Conservation (phyloP, 2,797 vertebrate genomes). For the Orestias chungarensis region DNA sequence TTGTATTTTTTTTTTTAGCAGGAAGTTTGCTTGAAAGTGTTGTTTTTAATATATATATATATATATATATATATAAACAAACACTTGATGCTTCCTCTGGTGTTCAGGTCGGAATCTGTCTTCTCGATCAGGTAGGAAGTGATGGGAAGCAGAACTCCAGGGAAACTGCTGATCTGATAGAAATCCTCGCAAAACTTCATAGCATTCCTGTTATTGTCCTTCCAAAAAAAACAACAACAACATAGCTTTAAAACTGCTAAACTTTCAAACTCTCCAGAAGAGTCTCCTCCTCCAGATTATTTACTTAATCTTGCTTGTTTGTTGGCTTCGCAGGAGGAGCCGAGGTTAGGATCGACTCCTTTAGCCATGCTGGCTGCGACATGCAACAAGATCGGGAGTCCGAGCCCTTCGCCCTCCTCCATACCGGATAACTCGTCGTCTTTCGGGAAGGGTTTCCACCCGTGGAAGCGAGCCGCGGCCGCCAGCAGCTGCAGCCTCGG, state of each 20-base stretch:
- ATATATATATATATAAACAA: no score
- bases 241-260: constrained; percentile 22
- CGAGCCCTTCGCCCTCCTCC: constrained; percentile 93
- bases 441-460: constrained; percentile 96
- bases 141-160: constrained; percentile 1
- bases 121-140: constrained; percentile 87
- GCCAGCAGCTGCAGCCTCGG: constrained; percentile 92
- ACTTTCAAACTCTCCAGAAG: constrained; percentile 31
- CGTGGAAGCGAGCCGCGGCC: constrained; percentile 94
- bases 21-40: constrained; percentile 63
- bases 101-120: constrained; percentile 54
- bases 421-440: constrained; percentile 92
- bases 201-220: not conserved
- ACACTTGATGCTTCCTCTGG: constrained; percentile 69
- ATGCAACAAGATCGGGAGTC: constrained; percentile 98
- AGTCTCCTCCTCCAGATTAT: no score
- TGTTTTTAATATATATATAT: no score
- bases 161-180: not conserved
- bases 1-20: constrained; percentile 83
- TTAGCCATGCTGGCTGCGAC: constrained; percentile 99
- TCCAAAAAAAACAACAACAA: no score
- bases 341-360: constrained; percentile 97
- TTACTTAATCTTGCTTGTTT: no score
- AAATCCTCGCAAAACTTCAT: not conserved
- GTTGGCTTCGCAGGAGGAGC: constrained; percentile 91